A percentile compares a stretch with the other conserved stretches of the same genome.
Evolutionary conservation across 2,797 vertebrate species (phyloP).

Genomic region (Dromococcyx pavoninus): DNA sequence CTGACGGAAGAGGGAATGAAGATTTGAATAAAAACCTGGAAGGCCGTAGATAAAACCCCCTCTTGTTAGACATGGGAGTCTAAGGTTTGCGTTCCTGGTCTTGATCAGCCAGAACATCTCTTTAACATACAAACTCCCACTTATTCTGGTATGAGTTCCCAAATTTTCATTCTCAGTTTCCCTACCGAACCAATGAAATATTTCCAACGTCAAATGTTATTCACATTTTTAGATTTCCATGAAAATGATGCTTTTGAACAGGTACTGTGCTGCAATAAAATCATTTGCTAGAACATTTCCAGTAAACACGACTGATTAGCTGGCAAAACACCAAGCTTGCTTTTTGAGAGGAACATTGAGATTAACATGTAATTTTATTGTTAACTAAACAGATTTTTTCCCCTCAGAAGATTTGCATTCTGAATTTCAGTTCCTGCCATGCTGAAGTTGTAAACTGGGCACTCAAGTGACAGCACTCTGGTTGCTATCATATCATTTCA

Average conservation of each 20-base stretch:
- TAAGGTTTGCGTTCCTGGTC: not conserved
- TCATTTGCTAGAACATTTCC: not conserved
- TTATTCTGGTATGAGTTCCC: not conserved
- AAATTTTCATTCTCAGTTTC: not conserved
- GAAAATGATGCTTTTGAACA: not conserved
- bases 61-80: not conserved
- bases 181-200: not conserved
- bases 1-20: not conserved
- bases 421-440: not conserved
- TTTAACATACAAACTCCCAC: not conserved
- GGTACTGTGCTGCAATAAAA: not conserved
- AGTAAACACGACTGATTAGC: not conserved
- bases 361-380: not conserved
- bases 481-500: not conserved
- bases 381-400: not conserved
- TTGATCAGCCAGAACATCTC: not conserved
- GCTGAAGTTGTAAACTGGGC: not conserved
- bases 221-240: not conserved
- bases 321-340: slow-evolving; percentile 10
- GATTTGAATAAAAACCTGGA: not conserved
- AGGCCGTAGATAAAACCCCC: fast-evolving
- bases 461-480: not conserved
- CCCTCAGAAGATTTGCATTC: not conserved
- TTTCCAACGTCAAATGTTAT: not conserved
- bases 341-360: not conserved